Evolutionary conservation across 2,797 vertebrate genomes (phyloP).

Genomic region (Phrynocephalus forsythii): DNA sequence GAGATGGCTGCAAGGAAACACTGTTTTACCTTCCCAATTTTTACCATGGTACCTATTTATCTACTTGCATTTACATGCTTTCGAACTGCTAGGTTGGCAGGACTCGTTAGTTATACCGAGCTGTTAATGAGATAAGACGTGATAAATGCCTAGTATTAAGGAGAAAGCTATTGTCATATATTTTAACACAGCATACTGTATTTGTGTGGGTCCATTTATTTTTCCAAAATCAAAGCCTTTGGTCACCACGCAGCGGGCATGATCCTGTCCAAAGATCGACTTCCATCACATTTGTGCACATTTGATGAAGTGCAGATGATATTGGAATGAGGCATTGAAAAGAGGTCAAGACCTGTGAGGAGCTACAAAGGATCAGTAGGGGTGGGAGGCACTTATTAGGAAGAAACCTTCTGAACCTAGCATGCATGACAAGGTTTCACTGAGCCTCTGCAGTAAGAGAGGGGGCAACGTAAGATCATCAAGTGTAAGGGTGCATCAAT

Average conservation of each 20-base stretch:
- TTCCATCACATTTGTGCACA: slow-evolving; percentile 8
- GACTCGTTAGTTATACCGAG: neutral
- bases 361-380: rapidly evolving
- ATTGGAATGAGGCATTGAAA: slow-evolving; percentile 26
- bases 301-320: neutral
- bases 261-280: neutral
- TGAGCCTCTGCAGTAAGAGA: too few species aligned
- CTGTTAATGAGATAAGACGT: slow-evolving; percentile 27
- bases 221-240: slow-evolving; percentile 38
- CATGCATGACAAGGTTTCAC: too few species aligned
- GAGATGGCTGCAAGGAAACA: too few species aligned
- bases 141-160: neutral
- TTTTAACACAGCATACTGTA: neutral
- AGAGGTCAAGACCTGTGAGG: neutral
- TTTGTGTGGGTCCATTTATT: neutral
- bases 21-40: too few species aligned
- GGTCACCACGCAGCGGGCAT: rapidly evolving
- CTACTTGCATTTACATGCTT: too few species aligned
- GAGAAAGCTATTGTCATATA: neutral
- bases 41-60: too few species aligned
- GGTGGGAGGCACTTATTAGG: rapidly evolving
- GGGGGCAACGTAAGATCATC: too few species aligned
- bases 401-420: neutral
- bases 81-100: too few species aligned
- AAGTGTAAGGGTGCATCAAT: too few species aligned